Base-by-base conservation (phyloP, 2,888 invertebrate species). In the Osedax fenrisi region DNA sequence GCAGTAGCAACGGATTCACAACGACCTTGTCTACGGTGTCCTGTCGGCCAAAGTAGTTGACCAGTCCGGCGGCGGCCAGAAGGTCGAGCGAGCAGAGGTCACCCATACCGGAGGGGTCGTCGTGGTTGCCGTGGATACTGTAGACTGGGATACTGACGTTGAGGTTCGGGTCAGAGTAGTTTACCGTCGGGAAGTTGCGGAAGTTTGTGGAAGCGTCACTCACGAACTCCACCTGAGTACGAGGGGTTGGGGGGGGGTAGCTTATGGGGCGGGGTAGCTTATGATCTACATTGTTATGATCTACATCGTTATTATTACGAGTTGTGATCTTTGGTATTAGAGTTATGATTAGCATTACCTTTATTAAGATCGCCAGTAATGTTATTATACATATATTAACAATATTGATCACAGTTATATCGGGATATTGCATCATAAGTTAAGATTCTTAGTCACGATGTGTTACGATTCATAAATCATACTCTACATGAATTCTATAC, bases 41-140 rank as follows among this genome's bases (percentile, higher is more conserved):
- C 87, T 90, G 90, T 83, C 92, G 92, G 0, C 97, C 98, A 86
- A 98, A 96, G 83, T 97, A 94, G 84, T 99, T 99, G 0, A 99
- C 87, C 0, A 96, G 86, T 0, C 97, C 96, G 25, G 83, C 80
- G 61, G 89, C 89, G 27, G 91, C 90, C 1, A 98, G 85, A 74
- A 94, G 86, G 84, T 98, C 96, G 76, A 98, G 86, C 0, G 92
- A 90, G 81, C 94, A 93, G 21, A 87, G 81, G 74, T 84, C 84
- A 2, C 86, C 86, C 76, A 82, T 80, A 27, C 88, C 88, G 22
- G 85, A 82, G 26, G 85, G 94, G 85, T 98, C 97, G 85, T 99
- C 98, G 83, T 99, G 97, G 85, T 98, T 98, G 75, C 98, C 98
- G 85, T 98, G 96, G 80, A 98, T 95, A 0, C 94, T 92, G 83